A percentile compares a stretch with the other conserved stretches of the same genome.
These are phyloP conservation scores for Coenonympha glycerion DNA, from an alignment of 2,888 invertebrate genomes.

Conservation along the genomic window DNA sequence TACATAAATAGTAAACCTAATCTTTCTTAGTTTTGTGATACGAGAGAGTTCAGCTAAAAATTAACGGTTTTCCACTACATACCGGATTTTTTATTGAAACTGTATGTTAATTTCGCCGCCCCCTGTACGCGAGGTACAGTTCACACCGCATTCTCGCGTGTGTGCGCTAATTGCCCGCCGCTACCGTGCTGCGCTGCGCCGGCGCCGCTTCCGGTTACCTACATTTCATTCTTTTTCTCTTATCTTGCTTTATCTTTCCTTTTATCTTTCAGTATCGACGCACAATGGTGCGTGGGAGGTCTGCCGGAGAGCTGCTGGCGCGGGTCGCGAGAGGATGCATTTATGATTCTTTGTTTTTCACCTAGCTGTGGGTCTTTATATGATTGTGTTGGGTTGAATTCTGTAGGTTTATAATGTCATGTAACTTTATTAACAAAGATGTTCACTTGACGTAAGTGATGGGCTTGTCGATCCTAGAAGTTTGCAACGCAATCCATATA, in stretches of 20 bases:
- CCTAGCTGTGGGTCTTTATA: neutral
- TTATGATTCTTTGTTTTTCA: slow-evolving; percentile 6
- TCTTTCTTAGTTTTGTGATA: too few relatives aligned
- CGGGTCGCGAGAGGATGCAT: slow-evolving; percentile 6
- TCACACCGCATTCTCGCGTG: slow-evolving; percentile 63
- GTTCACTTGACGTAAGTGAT: too few relatives aligned
- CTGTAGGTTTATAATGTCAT: too few relatives aligned
- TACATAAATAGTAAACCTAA: too few relatives aligned
- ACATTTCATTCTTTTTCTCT: slow-evolving; percentile 24
- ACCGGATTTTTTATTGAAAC: too few relatives aligned
- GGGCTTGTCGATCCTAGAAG: too few relatives aligned
- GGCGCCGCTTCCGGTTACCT: slow-evolving; percentile 49
- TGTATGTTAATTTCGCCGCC: slow-evolving; percentile 32
- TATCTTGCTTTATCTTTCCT: slow-evolving; percentile 22
- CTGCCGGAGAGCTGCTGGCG: slow-evolving; percentile 2
- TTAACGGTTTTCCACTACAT: too few relatives aligned
- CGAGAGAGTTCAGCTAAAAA: too few relatives aligned
- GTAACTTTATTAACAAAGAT: too few relatives aligned
- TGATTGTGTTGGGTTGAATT: neutral
- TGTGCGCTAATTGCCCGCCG: slow-evolving; percentile 65
- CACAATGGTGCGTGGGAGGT: slow-evolving; percentile 29
- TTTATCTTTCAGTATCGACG: slow-evolving; percentile 25
- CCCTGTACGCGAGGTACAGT: slow-evolving; percentile 44
- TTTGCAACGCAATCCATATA: too few relatives aligned
- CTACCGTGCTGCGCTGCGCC: slow-evolving; percentile 69